Conservation (phyloP, 2,888 invertebrate genomes). For the Lepidocyrtoides sp. region DNA sequence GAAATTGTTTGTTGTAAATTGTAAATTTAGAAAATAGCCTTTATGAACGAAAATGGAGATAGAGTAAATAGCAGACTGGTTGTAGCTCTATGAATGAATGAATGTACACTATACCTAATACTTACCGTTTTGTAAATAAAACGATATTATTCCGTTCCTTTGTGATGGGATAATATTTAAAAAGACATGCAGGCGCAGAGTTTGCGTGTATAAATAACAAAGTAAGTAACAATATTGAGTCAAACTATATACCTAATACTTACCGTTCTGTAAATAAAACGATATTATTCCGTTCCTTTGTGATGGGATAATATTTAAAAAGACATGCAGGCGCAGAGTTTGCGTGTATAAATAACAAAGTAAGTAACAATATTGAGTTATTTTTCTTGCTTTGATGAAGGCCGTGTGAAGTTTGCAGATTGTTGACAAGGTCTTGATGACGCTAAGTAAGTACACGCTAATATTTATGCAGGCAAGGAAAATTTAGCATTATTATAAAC, state of each 20-base stretch:
- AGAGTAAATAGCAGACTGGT: not conserved
- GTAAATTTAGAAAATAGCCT: slow-evolving; percentile 21
- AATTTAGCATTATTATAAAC: no score
- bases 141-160: not conserved
- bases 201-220: slow-evolving; percentile 28
- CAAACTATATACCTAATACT: not conserved
- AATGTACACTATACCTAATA: not conserved
- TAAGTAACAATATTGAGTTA: slow-evolving; percentile 22
- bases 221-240: slow-evolving; percentile 16
- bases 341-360: slow-evolving; percentile 39
- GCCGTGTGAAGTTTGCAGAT: slow-evolving; percentile 69
- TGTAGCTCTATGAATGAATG: not conserved
- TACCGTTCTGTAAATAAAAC: slow-evolving; percentile 16
- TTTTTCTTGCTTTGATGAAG: slow-evolving; percentile 50
- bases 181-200: not conserved
- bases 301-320: no score
- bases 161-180: not conserved
- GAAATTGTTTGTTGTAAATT: slow-evolving; percentile 27
- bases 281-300: not conserved
- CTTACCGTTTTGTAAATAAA: slow-evolving; percentile 14
- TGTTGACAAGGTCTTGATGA: slow-evolving; percentile 52
- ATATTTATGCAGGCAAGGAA: no score
- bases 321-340: not conserved
- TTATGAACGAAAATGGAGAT: not conserved
- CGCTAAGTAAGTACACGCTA: not conserved